Evolutionary conservation across 2,888 invertebrate species (phyloP), one percentile per base, ranked within the genome.

Genomic region (Adelognathus sp.): DNA sequence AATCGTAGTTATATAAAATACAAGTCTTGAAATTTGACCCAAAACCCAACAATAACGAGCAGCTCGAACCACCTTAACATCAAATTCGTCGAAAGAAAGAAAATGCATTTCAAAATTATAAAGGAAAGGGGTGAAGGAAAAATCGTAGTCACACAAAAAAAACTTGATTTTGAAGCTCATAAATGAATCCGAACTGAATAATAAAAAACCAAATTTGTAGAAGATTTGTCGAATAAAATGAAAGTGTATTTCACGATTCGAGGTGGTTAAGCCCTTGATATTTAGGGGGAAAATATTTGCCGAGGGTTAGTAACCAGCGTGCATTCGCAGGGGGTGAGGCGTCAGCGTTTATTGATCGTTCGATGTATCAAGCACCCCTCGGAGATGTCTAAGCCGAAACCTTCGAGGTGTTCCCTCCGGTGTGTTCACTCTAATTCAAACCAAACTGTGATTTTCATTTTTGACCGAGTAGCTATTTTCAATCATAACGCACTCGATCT

Each of bases 271-370:
- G 56, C 39, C 60, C 21, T 44, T 54, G 63, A 29, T 16, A 54
- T 54, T 36, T 31, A 33, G 36, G 54, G 31, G 44, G 24, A 78
- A 60, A 56, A 74, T 21, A 60, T 21, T 54, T 24, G 58, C 60
- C 18, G 41, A 71, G 61, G 69, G 66, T 52, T 50, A 24, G 64
- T 11, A 54, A 41, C 39, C 46, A 27, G 44, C 54, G 70, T 58
- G 16, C 21, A 73, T 76, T 72, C 72, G 76, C 76, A 73, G 81
- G 82, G 82, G 50, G n/a, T n/a, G n/a, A n/a, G n/a, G n/a, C 73
- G 73, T 75, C 73, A 36, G 46, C 64, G 74, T 41, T 61, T 82
- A 82, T 82, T 81, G 82, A 81, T 82, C 82, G 82, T 79, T 67
- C n/a, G 60, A 75, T 80, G 63, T 60, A 74, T 77, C 79, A 54